Percentiles rank a stretch among this genome's conserved stretches.
phyloP scores from a whole-genome alignment of 2,113 vertebrate genomes.

The Sylvia atricapilla region DNA sequence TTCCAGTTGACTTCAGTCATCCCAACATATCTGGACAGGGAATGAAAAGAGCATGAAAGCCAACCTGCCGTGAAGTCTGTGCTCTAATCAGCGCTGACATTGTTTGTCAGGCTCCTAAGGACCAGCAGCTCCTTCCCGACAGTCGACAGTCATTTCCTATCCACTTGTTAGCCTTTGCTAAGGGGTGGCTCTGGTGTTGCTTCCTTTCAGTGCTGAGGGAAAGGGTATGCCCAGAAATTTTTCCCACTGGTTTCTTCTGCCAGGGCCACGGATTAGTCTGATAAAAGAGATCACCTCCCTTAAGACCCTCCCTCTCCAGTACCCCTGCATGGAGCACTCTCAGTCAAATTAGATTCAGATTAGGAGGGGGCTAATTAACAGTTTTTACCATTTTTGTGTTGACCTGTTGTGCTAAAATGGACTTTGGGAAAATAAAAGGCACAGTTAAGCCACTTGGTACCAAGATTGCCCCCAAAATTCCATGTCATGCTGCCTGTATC shows the following conservation, averaged over 20 bases:
- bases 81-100: rapidly evolving
- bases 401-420: not conserved
- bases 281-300: not conserved
- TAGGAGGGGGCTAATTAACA: not conserved
- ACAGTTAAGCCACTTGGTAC: not conserved
- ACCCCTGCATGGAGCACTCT: not conserved
- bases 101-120: not conserved
- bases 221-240: not conserved
- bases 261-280: not conserved
- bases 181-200: not conserved
- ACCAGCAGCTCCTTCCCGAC: not conserved
- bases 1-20: not conserved
- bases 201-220: not conserved
- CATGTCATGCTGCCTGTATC: not conserved
- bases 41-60: not conserved
- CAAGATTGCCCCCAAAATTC: not conserved
- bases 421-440: not conserved
- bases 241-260: not conserved
- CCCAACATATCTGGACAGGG: rapidly evolving
- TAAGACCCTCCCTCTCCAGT: not conserved
- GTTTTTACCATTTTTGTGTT: not conserved
- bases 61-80: rapidly evolving
- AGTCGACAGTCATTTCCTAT: not conserved
- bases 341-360: not conserved
- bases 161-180: not conserved